phyloP scores from a whole-genome alignment of 2,888 invertebrate species.

The Sphaeridia pumilis region DNA sequence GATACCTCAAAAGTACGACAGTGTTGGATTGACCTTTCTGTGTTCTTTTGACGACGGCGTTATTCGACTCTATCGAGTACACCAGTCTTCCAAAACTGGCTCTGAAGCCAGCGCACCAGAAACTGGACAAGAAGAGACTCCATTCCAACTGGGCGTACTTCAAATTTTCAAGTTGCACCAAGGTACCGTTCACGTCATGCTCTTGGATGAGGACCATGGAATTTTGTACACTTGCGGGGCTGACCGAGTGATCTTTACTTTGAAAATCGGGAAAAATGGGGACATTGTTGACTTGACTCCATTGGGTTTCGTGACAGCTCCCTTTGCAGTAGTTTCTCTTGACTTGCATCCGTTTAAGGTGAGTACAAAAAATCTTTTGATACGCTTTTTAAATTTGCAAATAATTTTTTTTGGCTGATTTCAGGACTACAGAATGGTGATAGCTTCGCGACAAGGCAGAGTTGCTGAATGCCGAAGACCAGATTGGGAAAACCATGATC shows the following conservation, averaged over 20 bases:
- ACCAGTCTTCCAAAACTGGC: slow-evolving; percentile 2
- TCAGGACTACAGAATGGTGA: slow-evolving; percentile 23
- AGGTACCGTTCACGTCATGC: slow-evolving; percentile 21
- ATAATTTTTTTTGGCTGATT: no score
- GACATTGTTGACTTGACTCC: slow-evolving; percentile 22
- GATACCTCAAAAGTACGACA: slow-evolving; percentile 53
- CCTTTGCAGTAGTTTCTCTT: slow-evolving; percentile 24
- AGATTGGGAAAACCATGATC: slow-evolving; percentile 22
- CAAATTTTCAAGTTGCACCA: slow-evolving; percentile 23
- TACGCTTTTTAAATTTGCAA: not conserved
- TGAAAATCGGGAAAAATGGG: slow-evolving; percentile 19
- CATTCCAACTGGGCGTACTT: slow-evolving; percentile 18
- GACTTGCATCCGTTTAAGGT: slow-evolving; percentile 26
- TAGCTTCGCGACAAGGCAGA: slow-evolving; percentile 20
- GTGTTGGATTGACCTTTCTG: slow-evolving; percentile 52
- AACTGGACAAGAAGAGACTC: not conserved
- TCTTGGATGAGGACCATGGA: slow-evolving; percentile 23
- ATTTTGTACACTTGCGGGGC: slow-evolving; percentile 28
- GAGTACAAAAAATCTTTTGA: not conserved
- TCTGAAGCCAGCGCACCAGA: slow-evolving; percentile 14
- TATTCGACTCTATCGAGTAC: slow-evolving; percentile 45
- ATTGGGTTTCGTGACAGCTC: slow-evolving; percentile 22
- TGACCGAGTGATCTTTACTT: slow-evolving; percentile 23
- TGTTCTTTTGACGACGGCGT: slow-evolving; percentile 62
- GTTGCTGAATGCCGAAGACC: slow-evolving; percentile 31